phyloP scores from a whole-genome alignment of 1,140 invertebrate genomes.

The Coenobita brevimanus region DNA sequence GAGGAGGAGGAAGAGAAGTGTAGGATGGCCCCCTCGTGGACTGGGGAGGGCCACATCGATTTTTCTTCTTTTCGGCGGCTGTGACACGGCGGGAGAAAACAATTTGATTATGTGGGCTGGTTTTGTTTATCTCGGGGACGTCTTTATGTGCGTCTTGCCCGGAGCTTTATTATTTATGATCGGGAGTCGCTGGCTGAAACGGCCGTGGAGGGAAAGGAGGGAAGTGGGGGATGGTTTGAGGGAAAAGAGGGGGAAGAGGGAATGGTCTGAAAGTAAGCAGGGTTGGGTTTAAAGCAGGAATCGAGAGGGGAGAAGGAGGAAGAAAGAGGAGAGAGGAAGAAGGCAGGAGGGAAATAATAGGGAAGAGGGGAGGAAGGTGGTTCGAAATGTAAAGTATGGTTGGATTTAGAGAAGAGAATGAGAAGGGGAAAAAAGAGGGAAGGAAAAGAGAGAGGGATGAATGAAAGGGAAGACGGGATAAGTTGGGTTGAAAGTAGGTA shows the following conservation, averaged over 20 bases:
- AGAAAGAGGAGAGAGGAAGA: background rate
- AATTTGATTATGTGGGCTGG: conserved; percentile 59
- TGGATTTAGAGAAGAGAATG: background rate
- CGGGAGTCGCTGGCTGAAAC: background rate
- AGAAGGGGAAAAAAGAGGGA: background rate
- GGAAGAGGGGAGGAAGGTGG: background rate
- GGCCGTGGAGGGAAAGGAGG: background rate
- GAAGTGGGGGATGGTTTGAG: background rate
- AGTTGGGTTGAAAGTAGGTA: too few relatives aligned
- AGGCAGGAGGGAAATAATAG: too few relatives aligned
- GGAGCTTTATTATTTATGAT: conserved; percentile 22
- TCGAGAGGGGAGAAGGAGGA: background rate
- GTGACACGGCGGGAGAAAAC: conserved; percentile 51
- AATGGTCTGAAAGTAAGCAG: background rate
- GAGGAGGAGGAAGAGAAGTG: background rate
- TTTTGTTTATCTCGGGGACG: conserved; percentile 18
- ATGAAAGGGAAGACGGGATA: too few relatives aligned
- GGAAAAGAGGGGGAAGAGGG: background rate
- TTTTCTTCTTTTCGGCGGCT: conserved; percentile 51
- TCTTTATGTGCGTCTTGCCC: conserved; percentile 27
- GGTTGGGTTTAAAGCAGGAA: background rate
- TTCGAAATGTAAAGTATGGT: background rate
- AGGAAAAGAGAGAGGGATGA: background rate
- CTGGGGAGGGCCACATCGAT: conserved; percentile 32
- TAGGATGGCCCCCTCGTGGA: conserved; percentile 22